These are phyloP conservation scores for Formicarius rufipectus DNA, from an alignment of 2,113 vertebrate species.

Conservation along the genomic window DNA sequence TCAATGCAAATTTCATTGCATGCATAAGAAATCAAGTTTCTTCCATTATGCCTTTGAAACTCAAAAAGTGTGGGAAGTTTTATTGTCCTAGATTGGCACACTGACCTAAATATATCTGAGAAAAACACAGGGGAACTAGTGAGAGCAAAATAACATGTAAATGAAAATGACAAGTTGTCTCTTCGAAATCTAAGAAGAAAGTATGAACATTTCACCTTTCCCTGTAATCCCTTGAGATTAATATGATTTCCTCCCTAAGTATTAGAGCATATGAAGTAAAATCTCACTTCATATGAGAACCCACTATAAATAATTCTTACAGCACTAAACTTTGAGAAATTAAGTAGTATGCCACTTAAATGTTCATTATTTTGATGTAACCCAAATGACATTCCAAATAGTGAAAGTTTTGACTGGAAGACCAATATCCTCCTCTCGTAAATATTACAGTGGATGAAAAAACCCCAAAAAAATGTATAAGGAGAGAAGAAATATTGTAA, in stretches of 20 bases:
- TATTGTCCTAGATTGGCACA: not conserved
- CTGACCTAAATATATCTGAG: not conserved
- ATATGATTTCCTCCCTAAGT: not conserved
- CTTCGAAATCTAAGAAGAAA: not conserved
- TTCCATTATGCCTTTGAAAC: not conserved
- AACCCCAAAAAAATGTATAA: not conserved
- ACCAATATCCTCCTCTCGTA: not conserved
- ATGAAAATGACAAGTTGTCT: not conserved
- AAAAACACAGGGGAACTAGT: not conserved
- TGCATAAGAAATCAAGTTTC: not conserved
- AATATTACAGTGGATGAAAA: not conserved
- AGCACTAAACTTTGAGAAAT: not conserved
- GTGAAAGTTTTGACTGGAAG: not conserved
- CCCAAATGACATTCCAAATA: not conserved
- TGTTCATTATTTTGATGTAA: not conserved
- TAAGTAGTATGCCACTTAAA: not conserved
- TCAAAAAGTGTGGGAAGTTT: not conserved
- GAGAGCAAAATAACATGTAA: not conserved
- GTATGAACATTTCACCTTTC: not conserved
- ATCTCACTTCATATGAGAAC: no score
- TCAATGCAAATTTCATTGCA: not conserved
- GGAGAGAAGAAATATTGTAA: not conserved
- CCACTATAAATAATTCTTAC: not conserved
- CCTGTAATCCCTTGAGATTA: not conserved
- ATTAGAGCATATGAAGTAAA: not conserved